Conservation (phyloP, 2,888 invertebrate species). For the Orchesellides sinensis region DNA sequence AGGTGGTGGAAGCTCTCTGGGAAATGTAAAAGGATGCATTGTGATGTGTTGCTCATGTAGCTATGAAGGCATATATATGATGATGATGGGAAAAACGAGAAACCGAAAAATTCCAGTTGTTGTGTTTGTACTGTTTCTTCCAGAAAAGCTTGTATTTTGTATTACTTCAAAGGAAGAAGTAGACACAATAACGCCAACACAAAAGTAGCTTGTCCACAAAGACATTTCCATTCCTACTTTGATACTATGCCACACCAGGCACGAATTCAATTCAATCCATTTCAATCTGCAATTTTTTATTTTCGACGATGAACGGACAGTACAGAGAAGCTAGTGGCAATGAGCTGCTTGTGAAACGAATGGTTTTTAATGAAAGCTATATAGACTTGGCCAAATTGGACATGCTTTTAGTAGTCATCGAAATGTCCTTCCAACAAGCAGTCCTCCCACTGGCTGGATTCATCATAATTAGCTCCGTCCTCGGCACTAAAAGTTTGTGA, state of each 20-base stretch:
- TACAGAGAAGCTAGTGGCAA: slow-evolving; percentile 24
- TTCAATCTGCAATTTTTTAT: slow-evolving; percentile 28
- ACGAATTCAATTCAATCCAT: slow-evolving; percentile 57
- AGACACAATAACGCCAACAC: slow-evolving; percentile 4
- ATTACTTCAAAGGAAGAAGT: neutral
- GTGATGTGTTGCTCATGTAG: slow-evolving; percentile 37
- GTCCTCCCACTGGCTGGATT: slow-evolving; percentile 27
- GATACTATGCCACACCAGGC: slow-evolving; percentile 45
- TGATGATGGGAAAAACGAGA: slow-evolving; percentile 12
- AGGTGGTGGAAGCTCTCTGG: slow-evolving; percentile 29
- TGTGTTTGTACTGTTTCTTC: neutral
- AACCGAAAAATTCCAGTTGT: slow-evolving; percentile 49
- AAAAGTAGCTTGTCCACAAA: slow-evolving; percentile 21
- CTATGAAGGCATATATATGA: neutral
- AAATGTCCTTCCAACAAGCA: slow-evolving; percentile 52
- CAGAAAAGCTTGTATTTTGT: neutral
- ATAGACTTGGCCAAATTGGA: slow-evolving; percentile 37
- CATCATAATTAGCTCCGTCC: slow-evolving; percentile 55
- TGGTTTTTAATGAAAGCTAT: slow-evolving; percentile 23
- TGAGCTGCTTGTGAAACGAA: slow-evolving; percentile 23
- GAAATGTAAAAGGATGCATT: slow-evolving; percentile 28
- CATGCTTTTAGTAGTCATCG: slow-evolving; percentile 60
- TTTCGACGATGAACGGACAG: slow-evolving; percentile 28
- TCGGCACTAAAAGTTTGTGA: slow-evolving; percentile 18
- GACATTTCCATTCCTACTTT: slow-evolving; percentile 7